Conservation (phyloP, 2,113 vertebrate genomes). For the Oryzias melastigma region DNA sequence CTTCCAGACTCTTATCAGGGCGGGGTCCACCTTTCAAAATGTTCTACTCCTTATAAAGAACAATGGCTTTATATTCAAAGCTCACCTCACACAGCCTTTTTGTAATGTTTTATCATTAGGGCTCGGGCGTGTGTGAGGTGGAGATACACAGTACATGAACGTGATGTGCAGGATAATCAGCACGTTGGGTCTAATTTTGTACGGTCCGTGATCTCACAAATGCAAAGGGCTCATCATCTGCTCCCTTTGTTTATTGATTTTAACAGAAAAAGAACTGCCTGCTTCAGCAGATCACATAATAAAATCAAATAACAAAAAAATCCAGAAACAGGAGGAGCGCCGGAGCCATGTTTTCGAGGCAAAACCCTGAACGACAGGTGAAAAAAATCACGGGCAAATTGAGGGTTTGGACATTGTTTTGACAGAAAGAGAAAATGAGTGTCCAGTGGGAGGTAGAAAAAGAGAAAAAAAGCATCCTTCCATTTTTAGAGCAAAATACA, state of each 20-base stretch:
- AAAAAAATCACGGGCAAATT: slow-evolving; percentile 16
- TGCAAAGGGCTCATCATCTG: slow-evolving; percentile 14
- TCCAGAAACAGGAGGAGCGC: too few species aligned
- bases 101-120: too few species aligned
- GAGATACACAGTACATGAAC: too few species aligned
- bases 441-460: slow-evolving; percentile 12
- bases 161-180: not conserved
- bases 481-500: slow-evolving; percentile 25
- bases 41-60: too few species aligned
- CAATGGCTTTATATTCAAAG: too few species aligned
- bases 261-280: not conserved
- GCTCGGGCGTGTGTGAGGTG: too few species aligned
- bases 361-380: not conserved
- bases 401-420: slow-evolving; percentile 6
- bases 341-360: not conserved
- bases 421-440: slow-evolving; percentile 32
- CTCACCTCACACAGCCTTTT: too few species aligned
- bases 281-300: slow-evolving; percentile 13
- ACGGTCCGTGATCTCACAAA: slow-evolving; percentile 12
- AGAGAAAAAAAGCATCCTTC: slow-evolving; percentile 16
- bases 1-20: too few species aligned
- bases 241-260: slow-evolving; percentile 23
- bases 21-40: too few species aligned
- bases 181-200: slow-evolving; percentile 8
- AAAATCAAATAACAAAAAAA: slow-evolving; percentile 18